phyloP scores from a whole-genome alignment of 2,888 invertebrate genomes.

The Adineta ricciae region DNA sequence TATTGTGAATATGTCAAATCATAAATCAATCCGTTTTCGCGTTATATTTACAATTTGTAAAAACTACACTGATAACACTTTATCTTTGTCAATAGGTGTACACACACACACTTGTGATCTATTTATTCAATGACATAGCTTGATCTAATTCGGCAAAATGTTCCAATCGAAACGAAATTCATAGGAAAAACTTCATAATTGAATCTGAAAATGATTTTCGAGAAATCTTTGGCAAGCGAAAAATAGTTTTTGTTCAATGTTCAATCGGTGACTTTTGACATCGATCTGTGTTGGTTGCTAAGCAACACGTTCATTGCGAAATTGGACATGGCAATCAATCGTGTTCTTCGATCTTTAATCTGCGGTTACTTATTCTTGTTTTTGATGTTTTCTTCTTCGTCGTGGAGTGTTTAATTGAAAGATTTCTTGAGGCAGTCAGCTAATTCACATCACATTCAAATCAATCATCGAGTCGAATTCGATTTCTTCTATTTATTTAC shows the following conservation, averaged over 20 bases:
- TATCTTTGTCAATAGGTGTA: too few relatives aligned
- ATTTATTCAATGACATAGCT: background rate
- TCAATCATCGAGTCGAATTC: too few relatives aligned
- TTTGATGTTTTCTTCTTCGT: background rate
- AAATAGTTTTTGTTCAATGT: background rate
- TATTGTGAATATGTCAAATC: too few relatives aligned
- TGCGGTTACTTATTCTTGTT: background rate
- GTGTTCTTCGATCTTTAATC: background rate
- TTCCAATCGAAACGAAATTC: background rate
- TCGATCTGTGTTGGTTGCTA: background rate
- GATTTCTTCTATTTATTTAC: too few relatives aligned
- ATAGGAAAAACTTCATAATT: background rate
- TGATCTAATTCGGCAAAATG: background rate
- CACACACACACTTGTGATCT: too few relatives aligned
- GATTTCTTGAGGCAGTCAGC: background rate
- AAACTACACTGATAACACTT: too few relatives aligned
- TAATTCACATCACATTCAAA: too few relatives aligned
- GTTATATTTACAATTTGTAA: too few relatives aligned
- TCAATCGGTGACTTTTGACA: background rate
- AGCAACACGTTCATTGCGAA: background rate
- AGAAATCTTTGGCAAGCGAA: too few relatives aligned
- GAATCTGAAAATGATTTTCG: too few relatives aligned
- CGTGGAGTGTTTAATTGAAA: background rate
- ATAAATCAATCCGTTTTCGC: too few relatives aligned
- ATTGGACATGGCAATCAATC: background rate